Conservation (phyloP, 2,797 vertebrate species). For the Tauraco hartlaubi region DNA sequence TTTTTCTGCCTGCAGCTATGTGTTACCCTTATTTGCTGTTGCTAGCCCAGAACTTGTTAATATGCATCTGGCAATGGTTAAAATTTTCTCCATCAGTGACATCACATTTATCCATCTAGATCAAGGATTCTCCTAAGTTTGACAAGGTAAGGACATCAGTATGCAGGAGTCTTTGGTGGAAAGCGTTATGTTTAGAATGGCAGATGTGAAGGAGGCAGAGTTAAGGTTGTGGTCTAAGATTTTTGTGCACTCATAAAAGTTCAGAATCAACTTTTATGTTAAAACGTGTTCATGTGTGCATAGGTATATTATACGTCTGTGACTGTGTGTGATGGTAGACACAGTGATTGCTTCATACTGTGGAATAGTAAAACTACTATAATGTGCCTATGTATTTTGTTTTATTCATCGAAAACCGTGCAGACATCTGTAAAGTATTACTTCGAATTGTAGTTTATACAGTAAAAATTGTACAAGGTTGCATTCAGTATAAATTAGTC, state of each 20-base stretch:
- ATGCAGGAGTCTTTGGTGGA: neutral
- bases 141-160: neutral
- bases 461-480: neutral
- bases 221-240: neutral
- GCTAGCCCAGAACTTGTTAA: neutral
- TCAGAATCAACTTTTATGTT: neutral
- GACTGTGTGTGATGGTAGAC: neutral
- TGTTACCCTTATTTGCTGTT: constrained; percentile 1
- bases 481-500: neutral
- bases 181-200: neutral
- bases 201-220: neutral
- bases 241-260: neutral
- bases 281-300: neutral
- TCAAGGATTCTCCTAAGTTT: neutral
- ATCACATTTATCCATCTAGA: neutral
- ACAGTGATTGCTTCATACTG: neutral
- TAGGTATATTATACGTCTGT: neutral
- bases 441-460: neutral
- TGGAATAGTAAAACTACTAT: neutral
- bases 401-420: neutral
- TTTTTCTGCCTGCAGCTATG: constrained; percentile 25
- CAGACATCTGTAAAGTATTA: neutral
- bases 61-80: constrained; percentile 18
- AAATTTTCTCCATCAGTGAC: constrained; percentile 12
- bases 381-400: neutral